These are phyloP conservation scores for Vespertilio murinus DNA, from an alignment of 2,797 vertebrate species.

Conservation along the genomic window DNA sequence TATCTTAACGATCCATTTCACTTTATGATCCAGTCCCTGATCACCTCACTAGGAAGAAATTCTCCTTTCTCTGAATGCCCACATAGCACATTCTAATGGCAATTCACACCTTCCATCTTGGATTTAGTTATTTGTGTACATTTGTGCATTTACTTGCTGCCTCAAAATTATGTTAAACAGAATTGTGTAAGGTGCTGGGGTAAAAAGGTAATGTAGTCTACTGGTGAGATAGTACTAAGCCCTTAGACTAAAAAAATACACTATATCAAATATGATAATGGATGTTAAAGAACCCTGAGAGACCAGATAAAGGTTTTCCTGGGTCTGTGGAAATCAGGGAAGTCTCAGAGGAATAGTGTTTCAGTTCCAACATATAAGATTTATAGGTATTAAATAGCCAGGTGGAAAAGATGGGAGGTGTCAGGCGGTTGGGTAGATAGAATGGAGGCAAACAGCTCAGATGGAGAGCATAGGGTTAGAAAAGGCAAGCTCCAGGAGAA, in stretches of 20 bases:
- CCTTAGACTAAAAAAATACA: neutral
- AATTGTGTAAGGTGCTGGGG: neutral
- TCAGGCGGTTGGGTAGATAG: neutral
- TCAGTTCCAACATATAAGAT: neutral
- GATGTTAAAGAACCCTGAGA: slow-evolving; percentile 10
- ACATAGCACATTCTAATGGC: neutral
- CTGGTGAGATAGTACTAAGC: neutral
- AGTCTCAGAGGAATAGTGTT: neutral
- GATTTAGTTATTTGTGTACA: neutral
- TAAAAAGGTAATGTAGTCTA: neutral
- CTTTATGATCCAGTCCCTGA: neutral
- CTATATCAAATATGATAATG: neutral
- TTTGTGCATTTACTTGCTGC: neutral
- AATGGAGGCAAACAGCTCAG: neutral
- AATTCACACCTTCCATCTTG: neutral
- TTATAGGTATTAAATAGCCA: neutral
- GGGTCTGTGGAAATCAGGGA: neutral
- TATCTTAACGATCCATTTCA: neutral
- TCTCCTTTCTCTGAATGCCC: neutral
- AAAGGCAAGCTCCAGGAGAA: neutral
- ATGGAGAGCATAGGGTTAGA: neutral
- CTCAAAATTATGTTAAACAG: neutral
- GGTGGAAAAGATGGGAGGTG: neutral
- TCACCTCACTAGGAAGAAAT: neutral
- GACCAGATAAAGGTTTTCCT: neutral